Conservation (phyloP, 2,113 vertebrate genomes). For the Columbina picui region DNA sequence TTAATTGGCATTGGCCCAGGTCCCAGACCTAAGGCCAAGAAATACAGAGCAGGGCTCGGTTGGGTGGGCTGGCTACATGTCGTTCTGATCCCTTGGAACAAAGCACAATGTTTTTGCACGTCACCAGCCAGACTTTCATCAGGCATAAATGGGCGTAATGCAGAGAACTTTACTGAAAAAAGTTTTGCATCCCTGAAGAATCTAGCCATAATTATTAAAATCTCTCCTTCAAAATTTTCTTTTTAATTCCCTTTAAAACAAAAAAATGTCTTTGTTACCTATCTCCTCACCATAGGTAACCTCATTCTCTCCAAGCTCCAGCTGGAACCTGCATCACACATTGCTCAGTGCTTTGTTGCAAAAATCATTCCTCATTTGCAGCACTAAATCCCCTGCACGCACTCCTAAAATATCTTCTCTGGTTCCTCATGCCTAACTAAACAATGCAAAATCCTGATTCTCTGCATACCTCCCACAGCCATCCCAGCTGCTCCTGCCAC, state of each 20-base stretch:
- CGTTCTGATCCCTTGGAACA: background rate
- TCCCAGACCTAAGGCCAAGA: constrained; percentile 22
- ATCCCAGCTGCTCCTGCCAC: constrained; percentile 58
- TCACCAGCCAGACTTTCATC: background rate
- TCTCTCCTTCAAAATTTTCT: background rate
- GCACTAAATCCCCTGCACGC: constrained; percentile 40
- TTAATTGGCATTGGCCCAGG: constrained; percentile 39
- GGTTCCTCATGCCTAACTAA: constrained; percentile 46
- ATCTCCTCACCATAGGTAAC: constrained; percentile 35
- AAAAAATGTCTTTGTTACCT: background rate
- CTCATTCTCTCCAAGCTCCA: constrained; percentile 46
- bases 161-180: background rate
- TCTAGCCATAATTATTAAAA: background rate
- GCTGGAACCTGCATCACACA: constrained; percentile 40
- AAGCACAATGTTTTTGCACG: background rate
- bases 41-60: background rate
- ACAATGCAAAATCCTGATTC: constrained; percentile 42
- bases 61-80: background rate
- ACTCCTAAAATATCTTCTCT: constrained; percentile 45
- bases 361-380: constrained; percentile 2
- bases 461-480: constrained; percentile 50
- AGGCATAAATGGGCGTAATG: background rate
- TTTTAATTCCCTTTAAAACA: background rate
- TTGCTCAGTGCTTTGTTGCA: constrained; percentile 20
- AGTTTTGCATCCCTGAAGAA: background rate